These are phyloP conservation scores for Arge pagana DNA, from an alignment of 2,888 invertebrate species.

Conservation along the genomic window DNA sequence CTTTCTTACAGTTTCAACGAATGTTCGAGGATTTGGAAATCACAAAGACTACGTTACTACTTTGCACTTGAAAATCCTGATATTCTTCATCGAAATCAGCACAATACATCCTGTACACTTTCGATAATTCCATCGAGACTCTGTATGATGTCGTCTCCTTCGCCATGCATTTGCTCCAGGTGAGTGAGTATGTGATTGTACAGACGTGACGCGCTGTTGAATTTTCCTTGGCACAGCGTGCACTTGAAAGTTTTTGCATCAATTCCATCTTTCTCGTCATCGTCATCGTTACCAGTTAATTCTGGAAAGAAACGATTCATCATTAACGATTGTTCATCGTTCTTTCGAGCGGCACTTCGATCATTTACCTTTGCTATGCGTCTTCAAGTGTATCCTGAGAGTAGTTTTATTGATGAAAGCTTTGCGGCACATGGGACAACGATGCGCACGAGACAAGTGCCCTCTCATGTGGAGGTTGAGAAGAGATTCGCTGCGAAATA, in stretches of 20 bases:
- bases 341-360: not conserved
- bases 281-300: not conserved
- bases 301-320: not conserved
- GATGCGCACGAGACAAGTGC: slow-evolving; percentile 41
- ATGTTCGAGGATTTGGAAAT: too few species aligned
- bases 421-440: slow-evolving; percentile 45
- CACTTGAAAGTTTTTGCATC: slow-evolving; percentile 9
- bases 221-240: slow-evolving; percentile 9
- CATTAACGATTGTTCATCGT: not conserved
- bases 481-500: slow-evolving; percentile 32
- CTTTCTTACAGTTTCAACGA: too few species aligned
- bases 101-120: too few species aligned
- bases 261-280: too few species aligned
- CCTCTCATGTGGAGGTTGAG: slow-evolving; percentile 42
- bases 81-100: too few species aligned
- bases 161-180: slow-evolving; percentile 18
- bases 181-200: slow-evolving; percentile 21
- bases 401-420: slow-evolving; percentile 45
- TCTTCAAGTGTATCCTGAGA: slow-evolving; percentile 43
- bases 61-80: too few species aligned
- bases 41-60: too few species aligned
- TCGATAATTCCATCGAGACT: slow-evolving; percentile 4
- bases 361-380: slow-evolving; percentile 31
- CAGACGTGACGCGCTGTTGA: slow-evolving; percentile 9
- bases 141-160: not conserved